Base-by-base conservation (phyloP, 2,113 vertebrate genomes). In the Toxostoma redivivum region DNA sequence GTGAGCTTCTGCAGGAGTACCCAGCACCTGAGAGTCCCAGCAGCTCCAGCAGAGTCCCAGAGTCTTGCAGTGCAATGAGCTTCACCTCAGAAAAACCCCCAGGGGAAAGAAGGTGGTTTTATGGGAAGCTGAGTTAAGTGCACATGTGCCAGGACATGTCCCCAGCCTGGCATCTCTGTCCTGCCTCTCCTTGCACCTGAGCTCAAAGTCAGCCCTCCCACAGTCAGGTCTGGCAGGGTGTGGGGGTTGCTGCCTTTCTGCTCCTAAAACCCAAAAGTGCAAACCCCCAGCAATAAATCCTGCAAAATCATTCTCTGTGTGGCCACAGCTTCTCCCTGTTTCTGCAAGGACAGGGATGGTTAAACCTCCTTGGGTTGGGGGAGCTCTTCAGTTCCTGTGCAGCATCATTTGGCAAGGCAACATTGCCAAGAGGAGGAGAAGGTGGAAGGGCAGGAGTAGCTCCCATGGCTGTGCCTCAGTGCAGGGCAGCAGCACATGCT, bases 381-480 rank as follows among this genome's bases (percentile, higher is more conserved):
- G 7, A 74, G 4, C 8, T 35, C 24, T 11, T 51, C 58, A 6
- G 9, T 9, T 25, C 23, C 35, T 22, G 56, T 35, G 44, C 38
- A 53, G 37, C 50, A 42, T 38, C 48, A 4, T 37, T 47, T 30
- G 50, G 16, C 2, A 3, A 27, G 33, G 24, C 12, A 64, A 5
- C 80, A 6, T 0, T 31, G 48, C 35, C 11, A 25, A 31, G 45
- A 18, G 71, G 64, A 61, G 37, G 23, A 54, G 20, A 14, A 30
- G 28, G 51, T 3, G 50, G 60, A 35, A 70, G n/a, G 1, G 9
- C 24, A 53, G 47, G 45, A 82, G 38, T 0, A 0, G 6, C 7
- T 50, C 7, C 19, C 0, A 2, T 0, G 1, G 25, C 38, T 3
- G 1, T 58, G 30, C 35, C 77, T 45, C 1, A 1, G n/a, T 2